Percentiles rank a stretch among this genome's conserved stretches.
phyloP scores from a whole-genome alignment of 2,888 invertebrate genomes.

The Volucella zonaria region DNA sequence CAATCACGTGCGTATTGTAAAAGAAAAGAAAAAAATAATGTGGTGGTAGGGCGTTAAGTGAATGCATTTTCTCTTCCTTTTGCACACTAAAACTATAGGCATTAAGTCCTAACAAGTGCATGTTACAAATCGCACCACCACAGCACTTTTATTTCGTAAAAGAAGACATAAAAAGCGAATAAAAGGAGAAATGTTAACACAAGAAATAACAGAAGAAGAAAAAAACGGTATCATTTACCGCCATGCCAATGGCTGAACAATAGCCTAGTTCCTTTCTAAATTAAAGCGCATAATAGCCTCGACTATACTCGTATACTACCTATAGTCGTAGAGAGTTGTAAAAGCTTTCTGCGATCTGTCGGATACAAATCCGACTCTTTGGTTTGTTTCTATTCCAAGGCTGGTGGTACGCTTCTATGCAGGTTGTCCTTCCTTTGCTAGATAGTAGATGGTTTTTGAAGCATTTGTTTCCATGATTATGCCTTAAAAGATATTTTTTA shows the following conservation, averaged over 20 bases:
- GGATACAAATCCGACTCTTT: constrained; percentile 8
- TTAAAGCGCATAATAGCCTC: constrained; percentile 64
- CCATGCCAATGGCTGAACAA: constrained; percentile 64
- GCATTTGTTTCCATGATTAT: constrained; percentile 67
- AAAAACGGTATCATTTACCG: constrained; percentile 59
- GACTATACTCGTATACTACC: neutral
- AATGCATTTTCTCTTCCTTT: constrained; percentile 22
- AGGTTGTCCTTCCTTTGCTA: constrained; percentile 26
- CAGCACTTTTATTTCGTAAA: constrained; percentile 36
- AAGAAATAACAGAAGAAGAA: constrained; percentile 19
- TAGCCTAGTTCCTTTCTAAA: constrained; percentile 62
- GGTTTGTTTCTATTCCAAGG: constrained; percentile 54
- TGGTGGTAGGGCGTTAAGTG: constrained; percentile 28
- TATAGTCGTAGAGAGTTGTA: neutral
- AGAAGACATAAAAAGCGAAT: constrained; percentile 9
- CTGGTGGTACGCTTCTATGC: constrained; percentile 25
- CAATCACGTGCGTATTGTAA: no score
- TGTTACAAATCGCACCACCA: constrained; percentile 23
- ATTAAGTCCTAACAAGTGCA: neutral
- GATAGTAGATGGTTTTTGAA: constrained; percentile 22
- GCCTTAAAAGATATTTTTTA: constrained; percentile 62
- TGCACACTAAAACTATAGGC: constrained; percentile 1
- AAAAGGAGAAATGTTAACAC: constrained; percentile 27
- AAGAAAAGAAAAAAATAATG: no score
- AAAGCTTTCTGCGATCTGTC: constrained; percentile 39